phyloP scores from a whole-genome alignment of 2,888 invertebrate genomes.

The Drosophila anceps region DNA sequence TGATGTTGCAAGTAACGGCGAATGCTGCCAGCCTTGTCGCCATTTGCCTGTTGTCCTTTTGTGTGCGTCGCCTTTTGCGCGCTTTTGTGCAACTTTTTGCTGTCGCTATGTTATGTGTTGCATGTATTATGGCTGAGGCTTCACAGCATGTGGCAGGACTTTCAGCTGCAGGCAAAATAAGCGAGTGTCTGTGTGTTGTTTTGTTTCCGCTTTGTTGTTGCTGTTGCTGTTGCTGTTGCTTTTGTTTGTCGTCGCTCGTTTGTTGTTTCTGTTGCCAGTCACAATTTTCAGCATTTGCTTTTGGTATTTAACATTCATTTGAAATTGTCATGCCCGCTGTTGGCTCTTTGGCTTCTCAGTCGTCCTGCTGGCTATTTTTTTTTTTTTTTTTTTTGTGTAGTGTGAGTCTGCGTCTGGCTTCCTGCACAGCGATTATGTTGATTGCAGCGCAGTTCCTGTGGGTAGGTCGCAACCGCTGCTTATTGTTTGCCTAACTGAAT shows the following conservation, averaged over 20 bases:
- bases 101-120: conserved; percentile 45
- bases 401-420: conserved; percentile 36
- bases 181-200: conserved; percentile 24
- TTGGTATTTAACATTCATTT: conserved; percentile 78
- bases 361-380: conserved; percentile 6
- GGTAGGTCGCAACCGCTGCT: conserved; percentile 53
- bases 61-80: conserved; percentile 53
- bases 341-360: conserved; percentile 38
- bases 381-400: background rate
- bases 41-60: conserved; percentile 52
- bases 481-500: conserved; percentile 79
- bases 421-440: conserved; percentile 80
- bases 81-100: conserved; percentile 60
- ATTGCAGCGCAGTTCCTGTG: conserved; percentile 80
- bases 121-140: conserved; percentile 64
- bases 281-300: conserved; percentile 52
- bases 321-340: conserved; percentile 75
- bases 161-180: conserved; percentile 55
- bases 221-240: conserved; percentile 48
- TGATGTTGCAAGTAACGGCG: conserved; percentile 26
- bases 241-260: conserved; percentile 54
- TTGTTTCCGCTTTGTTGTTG: conserved; percentile 39
- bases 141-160: conserved; percentile 66
- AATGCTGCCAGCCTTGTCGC: conserved; percentile 1
- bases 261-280: conserved; percentile 54